Conservation (phyloP, 2,888 invertebrate species). For the Atethmia centrago region DNA sequence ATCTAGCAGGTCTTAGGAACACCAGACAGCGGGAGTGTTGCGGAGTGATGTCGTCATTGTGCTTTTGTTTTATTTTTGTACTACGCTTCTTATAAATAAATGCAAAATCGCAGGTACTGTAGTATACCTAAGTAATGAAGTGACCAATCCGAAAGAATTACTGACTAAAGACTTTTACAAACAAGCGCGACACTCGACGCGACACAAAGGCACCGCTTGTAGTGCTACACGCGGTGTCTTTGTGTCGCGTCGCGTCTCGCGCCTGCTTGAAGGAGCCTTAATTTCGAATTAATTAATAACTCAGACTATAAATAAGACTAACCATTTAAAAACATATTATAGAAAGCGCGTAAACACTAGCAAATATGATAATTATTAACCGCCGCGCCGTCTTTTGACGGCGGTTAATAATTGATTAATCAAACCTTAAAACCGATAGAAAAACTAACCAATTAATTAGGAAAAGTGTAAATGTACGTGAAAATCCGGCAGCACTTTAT, state of each 20-base stretch:
- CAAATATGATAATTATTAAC: not conserved
- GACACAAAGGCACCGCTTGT: no score
- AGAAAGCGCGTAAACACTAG: not conserved
- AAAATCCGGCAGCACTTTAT: constrained; percentile 70
- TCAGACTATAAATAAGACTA: not conserved
- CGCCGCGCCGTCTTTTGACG: no score
- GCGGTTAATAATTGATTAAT: no score
- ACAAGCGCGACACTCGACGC: no score
- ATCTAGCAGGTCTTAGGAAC: constrained; percentile 6
- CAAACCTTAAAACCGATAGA: constrained; percentile 4
- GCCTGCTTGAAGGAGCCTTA: no score
- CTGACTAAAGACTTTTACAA: no score
- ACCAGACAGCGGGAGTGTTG: no score
- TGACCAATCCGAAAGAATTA: no score
- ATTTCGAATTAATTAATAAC: not conserved
- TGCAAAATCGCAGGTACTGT: not conserved
- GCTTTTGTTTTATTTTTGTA: not conserved
- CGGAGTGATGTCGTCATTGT: not conserved
- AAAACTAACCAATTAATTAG: constrained; percentile 46
- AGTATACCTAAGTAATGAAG: no score
- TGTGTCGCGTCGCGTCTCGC: no score
- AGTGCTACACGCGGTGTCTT: no score
- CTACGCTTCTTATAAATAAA: not conserved
- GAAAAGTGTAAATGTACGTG: constrained; percentile 62
- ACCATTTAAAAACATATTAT: not conserved